Evolutionary conservation across 2,888 invertebrate species (phyloP), one percentile per base, ranked within the genome.

Genomic region (Chymomyza fuscimana): DNA sequence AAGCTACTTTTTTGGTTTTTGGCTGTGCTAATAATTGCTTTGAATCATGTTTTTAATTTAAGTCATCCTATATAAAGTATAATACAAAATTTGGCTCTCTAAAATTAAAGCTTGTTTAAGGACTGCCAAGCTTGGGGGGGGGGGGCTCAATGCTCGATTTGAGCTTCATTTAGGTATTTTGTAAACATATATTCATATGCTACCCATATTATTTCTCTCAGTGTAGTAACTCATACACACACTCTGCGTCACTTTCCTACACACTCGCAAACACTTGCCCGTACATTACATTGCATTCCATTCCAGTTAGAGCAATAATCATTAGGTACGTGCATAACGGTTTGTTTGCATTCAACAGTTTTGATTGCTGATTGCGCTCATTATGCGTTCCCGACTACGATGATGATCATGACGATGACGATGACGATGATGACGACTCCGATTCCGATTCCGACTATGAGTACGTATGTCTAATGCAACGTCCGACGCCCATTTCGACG

Each of bases 341-440:
- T 74, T 87, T 78, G 88, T 86, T 86, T 80, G 86, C 80, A 72
- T 78, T 78, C 76, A 81, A 73, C 78, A 72, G 65, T 72, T 88
- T 76, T 77, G 84, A 81, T 88, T 84, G 76, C 72, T 70, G 72
- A 86, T 88, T 86, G 79, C 64, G 59, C 59, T 62, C 76, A 72
- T 74, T 76, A 70, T 65, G 58, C 58, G 58, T 25, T 46, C 40
- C 40, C 40, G 12, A 46, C 40, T 5, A 46, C 1, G 40, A 46
- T 12, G 40, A 46, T 46, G 40, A 46, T 12, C 6, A 12, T 12
- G 12, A 46, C 12, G 32, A 32, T 7, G 32, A 5, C 4, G 40
- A 40, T 10, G 10, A 46, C 12, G 12, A 46, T 46, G 40, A 46
- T 12, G 40, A 46, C 4, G 40, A 46, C 12, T 5, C 2, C 32